A percentile compares a stretch with the other conserved stretches of the same genome.
phyloP scores from a whole-genome alignment of 2,113 vertebrate species.

The Megaceryle maxima region DNA sequence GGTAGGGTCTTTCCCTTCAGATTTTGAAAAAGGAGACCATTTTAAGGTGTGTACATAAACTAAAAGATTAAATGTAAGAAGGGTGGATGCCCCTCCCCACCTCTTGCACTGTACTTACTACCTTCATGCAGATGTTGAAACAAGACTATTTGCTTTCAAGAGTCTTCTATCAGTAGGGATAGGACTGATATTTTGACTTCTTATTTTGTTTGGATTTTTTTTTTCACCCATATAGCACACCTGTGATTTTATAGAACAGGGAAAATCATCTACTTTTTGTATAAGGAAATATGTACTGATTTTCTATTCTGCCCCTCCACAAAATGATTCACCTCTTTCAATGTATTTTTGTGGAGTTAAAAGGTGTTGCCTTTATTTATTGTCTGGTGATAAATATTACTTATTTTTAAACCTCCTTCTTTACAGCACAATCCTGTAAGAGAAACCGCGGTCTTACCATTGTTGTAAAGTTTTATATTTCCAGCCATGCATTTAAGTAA shows the following conservation, averaged over 20 bases:
- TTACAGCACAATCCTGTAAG: constrained; percentile 48
- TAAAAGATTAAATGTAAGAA: not conserved
- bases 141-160: not conserved
- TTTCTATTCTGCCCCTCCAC: not conserved
- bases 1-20: not conserved
- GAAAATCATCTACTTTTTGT: not conserved
- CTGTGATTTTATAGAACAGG: not conserved
- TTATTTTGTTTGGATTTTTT: not conserved
- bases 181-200: not conserved
- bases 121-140: not conserved
- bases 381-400: not conserved
- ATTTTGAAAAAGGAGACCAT: not conserved
- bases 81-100: not conserved
- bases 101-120: not conserved
- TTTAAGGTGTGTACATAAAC: not conserved
- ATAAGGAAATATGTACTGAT: not conserved
- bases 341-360: constrained; percentile 1
- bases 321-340: not conserved
- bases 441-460: constrained; percentile 45
- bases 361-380: constrained; percentile 23
- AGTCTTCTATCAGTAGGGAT: constrained; percentile 12
- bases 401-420: constrained; percentile 48
- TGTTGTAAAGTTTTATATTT: constrained; percentile 44
- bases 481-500: not conserved
- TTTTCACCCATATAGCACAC: not conserved